Percentiles rank a stretch among this genome's conserved stretches.
phyloP scores from a whole-genome alignment of 2,113 vertebrate species.

The Sarotherodon lohbergeri region DNA sequence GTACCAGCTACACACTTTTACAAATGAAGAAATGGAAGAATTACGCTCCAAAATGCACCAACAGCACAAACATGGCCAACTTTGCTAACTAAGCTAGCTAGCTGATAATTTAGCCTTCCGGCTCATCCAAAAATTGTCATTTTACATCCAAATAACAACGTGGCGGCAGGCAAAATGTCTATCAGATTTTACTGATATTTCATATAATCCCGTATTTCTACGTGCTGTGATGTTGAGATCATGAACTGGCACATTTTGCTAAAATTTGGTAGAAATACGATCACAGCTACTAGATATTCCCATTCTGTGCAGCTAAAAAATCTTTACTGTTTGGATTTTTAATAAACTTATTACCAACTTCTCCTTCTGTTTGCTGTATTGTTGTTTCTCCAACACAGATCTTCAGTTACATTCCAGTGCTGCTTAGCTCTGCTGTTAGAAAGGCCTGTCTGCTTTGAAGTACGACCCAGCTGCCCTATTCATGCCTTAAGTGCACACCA shows the following conservation, averaged over 20 bases:
- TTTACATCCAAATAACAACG: background rate
- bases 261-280: background rate
- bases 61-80: background rate
- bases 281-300: accelerated
- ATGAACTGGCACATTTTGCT: background rate
- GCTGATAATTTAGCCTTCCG: background rate
- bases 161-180: background rate
- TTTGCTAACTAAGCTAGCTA: background rate
- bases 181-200: background rate
- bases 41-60: accelerated
- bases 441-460: background rate
- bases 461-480: constrained; percentile 12
- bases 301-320: background rate
- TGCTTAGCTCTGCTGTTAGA: background rate
- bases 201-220: accelerated
- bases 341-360: background rate
- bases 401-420: background rate
- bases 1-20: background rate
- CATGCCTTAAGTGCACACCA: constrained; percentile 12
- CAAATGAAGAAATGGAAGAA: background rate
- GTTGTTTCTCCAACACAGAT: background rate
- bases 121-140: background rate
- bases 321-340: background rate
- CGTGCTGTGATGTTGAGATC: background rate
- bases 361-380: background rate